These are phyloP conservation scores for Agrilus mali DNA, from an alignment of 2,888 invertebrate genomes.

Conservation along the genomic window DNA sequence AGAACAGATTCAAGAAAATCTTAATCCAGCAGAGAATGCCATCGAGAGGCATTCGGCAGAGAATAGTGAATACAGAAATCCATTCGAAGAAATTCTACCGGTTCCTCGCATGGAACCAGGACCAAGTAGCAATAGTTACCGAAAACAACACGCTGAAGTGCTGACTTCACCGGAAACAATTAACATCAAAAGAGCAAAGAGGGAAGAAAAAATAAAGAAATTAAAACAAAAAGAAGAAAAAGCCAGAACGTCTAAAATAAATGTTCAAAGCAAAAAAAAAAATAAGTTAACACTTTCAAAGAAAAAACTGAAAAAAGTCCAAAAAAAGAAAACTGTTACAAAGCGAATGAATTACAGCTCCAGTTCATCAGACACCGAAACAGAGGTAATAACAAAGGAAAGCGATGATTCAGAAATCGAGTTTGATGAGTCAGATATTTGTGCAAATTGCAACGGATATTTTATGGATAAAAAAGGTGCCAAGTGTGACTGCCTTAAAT, in stretches of 20 bases:
- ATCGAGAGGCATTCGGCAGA: neutral
- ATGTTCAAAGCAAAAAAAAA: neutral
- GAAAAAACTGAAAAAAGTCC: neutral
- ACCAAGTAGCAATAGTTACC: constrained; percentile 6
- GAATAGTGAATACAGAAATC: constrained; percentile 6
- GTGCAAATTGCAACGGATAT: constrained; percentile 4
- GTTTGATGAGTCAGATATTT: constrained; percentile 2
- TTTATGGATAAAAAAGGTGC: constrained; percentile 6
- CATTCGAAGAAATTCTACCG: constrained; percentile 5
- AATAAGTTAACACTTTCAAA: constrained; percentile 1
- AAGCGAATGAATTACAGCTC: neutral
- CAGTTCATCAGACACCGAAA: constrained; percentile 1
- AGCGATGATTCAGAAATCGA: constrained; percentile 5
- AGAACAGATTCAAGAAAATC: neutral
- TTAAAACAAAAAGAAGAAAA: constrained; percentile 1
- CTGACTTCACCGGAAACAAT: neutral
- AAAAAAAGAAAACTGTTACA: neutral
- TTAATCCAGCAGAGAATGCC: neutral
- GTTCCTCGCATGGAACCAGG: constrained; percentile 6
- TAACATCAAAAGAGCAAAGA: neutral
- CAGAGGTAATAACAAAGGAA: neutral
- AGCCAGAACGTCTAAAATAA: neutral
- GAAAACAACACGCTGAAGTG: constrained; percentile 8
- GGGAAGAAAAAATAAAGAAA: neutral
- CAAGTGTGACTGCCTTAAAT: constrained; percentile 5